Evolutionary conservation across 2,797 vertebrate species (phyloP).

Genomic region (Eurystomus glaucurus): DNA sequence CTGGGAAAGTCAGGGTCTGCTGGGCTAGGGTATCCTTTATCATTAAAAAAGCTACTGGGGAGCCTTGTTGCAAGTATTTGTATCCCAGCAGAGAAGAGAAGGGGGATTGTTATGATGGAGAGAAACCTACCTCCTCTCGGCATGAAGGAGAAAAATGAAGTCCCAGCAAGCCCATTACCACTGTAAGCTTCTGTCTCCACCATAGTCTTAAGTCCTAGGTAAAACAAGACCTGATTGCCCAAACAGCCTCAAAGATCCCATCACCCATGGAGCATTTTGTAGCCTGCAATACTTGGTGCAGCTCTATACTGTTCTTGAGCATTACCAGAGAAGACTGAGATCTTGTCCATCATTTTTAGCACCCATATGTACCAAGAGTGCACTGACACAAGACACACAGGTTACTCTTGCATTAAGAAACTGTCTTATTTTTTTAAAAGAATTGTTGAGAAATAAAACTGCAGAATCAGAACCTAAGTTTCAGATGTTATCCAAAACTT

Average conservation of each 20-base stretch:
- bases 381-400: background rate
- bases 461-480: background rate
- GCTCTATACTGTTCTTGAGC: background rate
- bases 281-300: background rate
- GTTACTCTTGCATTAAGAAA: background rate
- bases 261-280: rapidly evolving
- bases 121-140: background rate
- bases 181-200: background rate
- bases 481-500: background rate
- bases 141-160: background rate
- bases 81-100: background rate
- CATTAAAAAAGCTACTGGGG: background rate
- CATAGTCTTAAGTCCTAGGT: background rate
- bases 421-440: background rate
- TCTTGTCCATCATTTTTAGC: background rate
- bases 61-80: background rate
- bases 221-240: background rate
- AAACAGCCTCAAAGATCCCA: background rate
- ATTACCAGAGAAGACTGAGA: background rate
- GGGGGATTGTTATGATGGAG: background rate
- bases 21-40: background rate
- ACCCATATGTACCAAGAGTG: background rate
- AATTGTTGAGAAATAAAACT: background rate
- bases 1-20: background rate
- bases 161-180: background rate